Conservation (phyloP, 2,888 invertebrate genomes). For the Lepidocyrtinus sp. region DNA sequence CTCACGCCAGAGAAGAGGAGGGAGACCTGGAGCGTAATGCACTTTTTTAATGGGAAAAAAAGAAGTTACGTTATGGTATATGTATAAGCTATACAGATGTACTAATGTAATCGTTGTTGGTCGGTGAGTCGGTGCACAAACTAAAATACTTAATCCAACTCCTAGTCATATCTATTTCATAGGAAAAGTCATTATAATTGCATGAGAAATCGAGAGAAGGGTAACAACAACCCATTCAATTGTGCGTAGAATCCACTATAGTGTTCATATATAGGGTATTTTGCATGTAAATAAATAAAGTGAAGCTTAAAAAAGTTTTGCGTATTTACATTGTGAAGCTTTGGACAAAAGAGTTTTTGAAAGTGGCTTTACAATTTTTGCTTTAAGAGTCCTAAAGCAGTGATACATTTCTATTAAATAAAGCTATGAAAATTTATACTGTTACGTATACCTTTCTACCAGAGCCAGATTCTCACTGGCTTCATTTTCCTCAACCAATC, state of each 20-base stretch:
- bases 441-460: conserved; percentile 6
- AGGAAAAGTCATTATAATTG: conserved; percentile 14
- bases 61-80: background rate
- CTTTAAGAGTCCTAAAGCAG: background rate
- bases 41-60: conserved; percentile 53
- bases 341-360: background rate
- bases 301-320: conserved; percentile 11
- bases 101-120: conserved; percentile 34
- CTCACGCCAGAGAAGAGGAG: conserved; percentile 42
- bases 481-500: conserved; percentile 29
- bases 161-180: conserved; percentile 1
- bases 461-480: conserved; percentile 26
- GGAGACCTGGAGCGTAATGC: conserved; percentile 48
- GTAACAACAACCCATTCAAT: background rate
- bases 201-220: background rate
- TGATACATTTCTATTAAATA: conserved; percentile 14
- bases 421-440: background rate
- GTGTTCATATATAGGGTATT: no score
- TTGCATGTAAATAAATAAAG: conserved; percentile 16
- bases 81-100: no score
- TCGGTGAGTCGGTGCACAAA: background rate
- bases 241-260: background rate
- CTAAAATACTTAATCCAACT: no score
- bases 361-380: background rate
- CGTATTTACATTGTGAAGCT: background rate